Evolutionary conservation across 2,888 invertebrate species (phyloP).

Genomic region (Acleris literana): DNA sequence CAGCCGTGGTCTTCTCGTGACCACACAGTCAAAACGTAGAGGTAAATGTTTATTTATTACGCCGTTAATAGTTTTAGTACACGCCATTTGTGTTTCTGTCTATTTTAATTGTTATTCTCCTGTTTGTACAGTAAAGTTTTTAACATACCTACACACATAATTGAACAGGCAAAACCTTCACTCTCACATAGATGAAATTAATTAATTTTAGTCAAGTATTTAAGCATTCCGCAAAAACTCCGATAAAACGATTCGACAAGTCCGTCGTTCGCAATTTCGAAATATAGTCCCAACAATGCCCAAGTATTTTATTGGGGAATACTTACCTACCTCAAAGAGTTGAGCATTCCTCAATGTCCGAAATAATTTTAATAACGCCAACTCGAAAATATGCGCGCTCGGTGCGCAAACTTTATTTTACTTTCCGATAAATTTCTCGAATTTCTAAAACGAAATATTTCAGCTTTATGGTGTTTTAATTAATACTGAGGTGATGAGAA

Average conservation of each 20-base stretch:
- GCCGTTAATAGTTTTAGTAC: too few relatives aligned
- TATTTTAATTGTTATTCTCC: too few relatives aligned
- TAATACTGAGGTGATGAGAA: conserved; percentile 39
- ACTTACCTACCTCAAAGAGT: conserved; percentile 40
- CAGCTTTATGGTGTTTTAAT: conserved; percentile 39
- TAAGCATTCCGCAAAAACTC: neutral
- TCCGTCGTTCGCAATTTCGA: neutral
- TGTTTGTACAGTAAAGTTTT: too few relatives aligned
- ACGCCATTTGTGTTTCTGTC: too few relatives aligned
- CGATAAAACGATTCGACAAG: conserved; percentile 2
- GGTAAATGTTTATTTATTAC: too few relatives aligned
- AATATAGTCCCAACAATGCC: conserved; percentile 17
- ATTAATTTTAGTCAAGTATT: neutral
- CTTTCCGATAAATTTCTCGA: conserved; percentile 41
- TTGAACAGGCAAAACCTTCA: neutral
- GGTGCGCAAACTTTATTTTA: conserved; percentile 41
- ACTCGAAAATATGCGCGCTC: conserved; percentile 44
- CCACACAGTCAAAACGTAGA: too few relatives aligned
- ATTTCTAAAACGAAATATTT: conserved; percentile 43
- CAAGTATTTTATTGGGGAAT: conserved; percentile 20
- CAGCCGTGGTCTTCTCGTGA: too few relatives aligned
- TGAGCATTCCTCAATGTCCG: conserved; percentile 37
- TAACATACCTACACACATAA: neutral
- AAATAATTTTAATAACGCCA: conserved; percentile 47
- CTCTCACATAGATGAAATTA: neutral